Conservation (phyloP, 2,888 invertebrate species). For the Siphlonurus alternatus region DNA sequence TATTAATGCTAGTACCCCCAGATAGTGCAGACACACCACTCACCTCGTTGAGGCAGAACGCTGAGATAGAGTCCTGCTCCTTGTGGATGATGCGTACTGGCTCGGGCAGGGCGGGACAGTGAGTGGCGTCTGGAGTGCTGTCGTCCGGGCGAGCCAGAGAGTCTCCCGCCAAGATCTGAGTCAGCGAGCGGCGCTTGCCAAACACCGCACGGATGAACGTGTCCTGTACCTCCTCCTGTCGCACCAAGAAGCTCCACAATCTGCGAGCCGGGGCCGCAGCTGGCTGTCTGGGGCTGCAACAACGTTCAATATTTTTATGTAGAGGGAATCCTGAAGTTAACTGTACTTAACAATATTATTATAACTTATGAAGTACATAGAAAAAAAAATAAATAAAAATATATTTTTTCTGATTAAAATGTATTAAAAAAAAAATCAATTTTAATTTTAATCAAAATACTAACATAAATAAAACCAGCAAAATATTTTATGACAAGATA, state of each 20-base stretch:
- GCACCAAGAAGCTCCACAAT: conserved; percentile 84
- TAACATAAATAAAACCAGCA: too few species aligned
- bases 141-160: conserved; percentile 9
- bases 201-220: conserved; percentile 92
- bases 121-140: conserved; percentile 13
- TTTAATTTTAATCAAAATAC: too few species aligned
- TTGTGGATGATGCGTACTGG: conserved; percentile 94
- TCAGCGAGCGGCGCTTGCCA: conserved; percentile 47
- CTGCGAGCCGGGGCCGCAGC: conserved; percentile 62
- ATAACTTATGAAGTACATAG: too few species aligned
- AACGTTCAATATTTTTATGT: neutral
- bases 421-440: neutral
- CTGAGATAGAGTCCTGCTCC: conserved; percentile 94
- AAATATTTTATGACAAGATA: too few species aligned
- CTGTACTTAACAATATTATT: too few species aligned
- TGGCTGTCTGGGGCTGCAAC: conserved; percentile 38
- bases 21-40: too few species aligned
- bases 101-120: conserved; percentile 35
- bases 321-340: too few species aligned
- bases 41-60: conserved; percentile 92
- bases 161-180: conserved; percentile 25
- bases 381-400: too few species aligned
- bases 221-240: conserved; percentile 85
- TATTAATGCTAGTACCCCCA: too few species aligned
- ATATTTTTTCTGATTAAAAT: neutral